Percentiles rank a stretch among this genome's conserved stretches.
phyloP scores from a whole-genome alignment of 1,140 invertebrate species.

The Bombus turneri region DNA sequence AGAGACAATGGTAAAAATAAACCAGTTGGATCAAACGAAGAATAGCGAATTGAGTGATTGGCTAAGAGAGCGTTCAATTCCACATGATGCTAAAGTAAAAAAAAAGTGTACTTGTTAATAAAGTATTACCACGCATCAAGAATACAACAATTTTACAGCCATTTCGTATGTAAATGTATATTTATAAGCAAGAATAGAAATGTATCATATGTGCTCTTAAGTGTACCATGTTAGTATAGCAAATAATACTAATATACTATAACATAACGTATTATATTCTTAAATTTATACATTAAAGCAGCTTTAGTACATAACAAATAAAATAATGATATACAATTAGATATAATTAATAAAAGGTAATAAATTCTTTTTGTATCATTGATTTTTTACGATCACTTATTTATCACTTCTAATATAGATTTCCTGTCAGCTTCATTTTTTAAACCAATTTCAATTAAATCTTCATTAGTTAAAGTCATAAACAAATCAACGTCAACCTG shows the following conservation, averaged over 20 bases:
- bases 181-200: slow-evolving; percentile 4
- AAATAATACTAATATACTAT: not conserved
- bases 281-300: slow-evolving; percentile 6
- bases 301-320: not conserved
- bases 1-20: too few species aligned
- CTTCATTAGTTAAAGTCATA: slow-evolving; percentile 72
- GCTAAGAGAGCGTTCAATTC: too few species aligned
- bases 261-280: not conserved
- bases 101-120: slow-evolving; percentile 36
- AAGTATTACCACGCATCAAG: slow-evolving; percentile 32
- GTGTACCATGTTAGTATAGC: slow-evolving; percentile 1
- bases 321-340: slow-evolving; percentile 9
- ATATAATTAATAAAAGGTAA: not conserved
- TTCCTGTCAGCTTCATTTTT: slow-evolving; percentile 70
- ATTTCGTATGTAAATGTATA: slow-evolving; percentile 13
- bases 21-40: too few species aligned
- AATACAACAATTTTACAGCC: slow-evolving; percentile 24
- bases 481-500: slow-evolving; percentile 79
- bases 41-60: slow-evolving; percentile 38
- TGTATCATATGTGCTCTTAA: slow-evolving; percentile 5
- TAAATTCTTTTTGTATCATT: slow-evolving; percentile 26
- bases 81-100: not conserved
- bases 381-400: slow-evolving; percentile 60
- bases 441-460: slow-evolving; percentile 78
- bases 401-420: slow-evolving; percentile 67